These are phyloP conservation scores for Brenthis hecate DNA, from an alignment of 2,888 invertebrate genomes.

Conservation along the genomic window DNA sequence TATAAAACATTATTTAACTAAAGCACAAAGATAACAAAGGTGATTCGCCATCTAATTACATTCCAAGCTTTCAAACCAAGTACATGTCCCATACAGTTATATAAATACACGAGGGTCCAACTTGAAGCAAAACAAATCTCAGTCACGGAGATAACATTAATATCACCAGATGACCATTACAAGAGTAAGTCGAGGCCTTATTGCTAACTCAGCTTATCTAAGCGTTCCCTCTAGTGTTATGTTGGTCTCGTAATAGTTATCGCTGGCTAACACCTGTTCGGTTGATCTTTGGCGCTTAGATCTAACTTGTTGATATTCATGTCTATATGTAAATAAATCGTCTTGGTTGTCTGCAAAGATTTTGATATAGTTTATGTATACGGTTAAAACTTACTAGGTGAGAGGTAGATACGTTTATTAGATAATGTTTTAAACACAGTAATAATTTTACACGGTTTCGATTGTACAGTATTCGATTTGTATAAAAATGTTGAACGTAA, in stretches of 20 bases:
- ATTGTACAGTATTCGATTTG: too few species aligned
- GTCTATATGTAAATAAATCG: neutral
- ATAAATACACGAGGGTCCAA: slow-evolving; percentile 16
- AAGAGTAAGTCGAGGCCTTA: slow-evolving; percentile 50
- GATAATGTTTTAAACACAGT: too few species aligned
- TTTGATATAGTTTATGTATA: too few species aligned
- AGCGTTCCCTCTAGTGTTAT: slow-evolving; percentile 45
- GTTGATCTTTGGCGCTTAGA: slow-evolving; percentile 29
- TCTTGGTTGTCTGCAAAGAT: too few species aligned
- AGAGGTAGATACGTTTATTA: too few species aligned
- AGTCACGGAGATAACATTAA: slow-evolving; percentile 58
- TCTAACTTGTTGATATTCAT: neutral
- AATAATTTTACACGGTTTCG: too few species aligned
- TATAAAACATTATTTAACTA: too few species aligned
- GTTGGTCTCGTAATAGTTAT: slow-evolving; percentile 39
- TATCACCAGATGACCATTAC: slow-evolving; percentile 56
- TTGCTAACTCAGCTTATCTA: slow-evolving; percentile 48
- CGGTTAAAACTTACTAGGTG: too few species aligned
- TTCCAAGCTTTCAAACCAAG: slow-evolving; percentile 7
- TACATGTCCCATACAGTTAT: neutral
- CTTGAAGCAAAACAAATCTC: slow-evolving; percentile 24
- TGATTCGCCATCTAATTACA: neutral
- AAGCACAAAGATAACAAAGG: neutral
- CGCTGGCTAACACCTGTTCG: slow-evolving; percentile 41
- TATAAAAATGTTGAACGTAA: too few species aligned